Conservation (phyloP, 2,113 vertebrate genomes). For the Hirundichthys speculiger region DNA sequence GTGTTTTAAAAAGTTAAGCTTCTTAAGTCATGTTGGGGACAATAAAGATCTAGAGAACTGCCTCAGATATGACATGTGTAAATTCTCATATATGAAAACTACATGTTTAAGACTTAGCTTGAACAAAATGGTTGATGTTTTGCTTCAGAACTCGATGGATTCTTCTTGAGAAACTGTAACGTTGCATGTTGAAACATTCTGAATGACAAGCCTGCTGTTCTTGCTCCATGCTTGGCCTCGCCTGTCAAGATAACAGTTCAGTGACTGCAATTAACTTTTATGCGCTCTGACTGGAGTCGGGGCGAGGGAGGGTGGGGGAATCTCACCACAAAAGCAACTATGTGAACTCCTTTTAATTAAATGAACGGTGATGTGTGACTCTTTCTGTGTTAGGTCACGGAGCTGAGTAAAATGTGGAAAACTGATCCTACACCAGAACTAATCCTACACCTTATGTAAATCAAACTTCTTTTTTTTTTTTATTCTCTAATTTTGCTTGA, state of each 20-base stretch:
- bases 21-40: too few relatives aligned
- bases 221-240: background rate
- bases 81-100: too few relatives aligned
- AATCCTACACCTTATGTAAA: background rate
- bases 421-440: background rate
- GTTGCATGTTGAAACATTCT: background rate
- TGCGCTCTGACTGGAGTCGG: slow-evolving; percentile 20
- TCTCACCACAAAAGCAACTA: slow-evolving; percentile 15
- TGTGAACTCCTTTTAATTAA: slow-evolving; percentile 29
- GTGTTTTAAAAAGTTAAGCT: too few relatives aligned
- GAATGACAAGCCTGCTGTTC: background rate
- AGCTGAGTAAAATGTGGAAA: background rate
- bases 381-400: background rate
- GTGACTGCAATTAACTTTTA: slow-evolving; percentile 22
- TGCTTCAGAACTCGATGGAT: background rate
- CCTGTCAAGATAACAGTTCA: slow-evolving; percentile 4
- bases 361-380: slow-evolving; percentile 1
- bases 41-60: too few relatives aligned
- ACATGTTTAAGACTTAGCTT: too few relatives aligned
- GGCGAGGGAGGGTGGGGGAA: slow-evolving; percentile 6
- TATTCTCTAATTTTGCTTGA: too few relatives aligned
- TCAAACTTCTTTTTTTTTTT: background rate
- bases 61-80: too few relatives aligned
- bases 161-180: background rate
- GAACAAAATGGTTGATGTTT: too few relatives aligned